phyloP scores from a whole-genome alignment of 2,797 vertebrate genomes.

The Pipistrellus pygmaeus region DNA sequence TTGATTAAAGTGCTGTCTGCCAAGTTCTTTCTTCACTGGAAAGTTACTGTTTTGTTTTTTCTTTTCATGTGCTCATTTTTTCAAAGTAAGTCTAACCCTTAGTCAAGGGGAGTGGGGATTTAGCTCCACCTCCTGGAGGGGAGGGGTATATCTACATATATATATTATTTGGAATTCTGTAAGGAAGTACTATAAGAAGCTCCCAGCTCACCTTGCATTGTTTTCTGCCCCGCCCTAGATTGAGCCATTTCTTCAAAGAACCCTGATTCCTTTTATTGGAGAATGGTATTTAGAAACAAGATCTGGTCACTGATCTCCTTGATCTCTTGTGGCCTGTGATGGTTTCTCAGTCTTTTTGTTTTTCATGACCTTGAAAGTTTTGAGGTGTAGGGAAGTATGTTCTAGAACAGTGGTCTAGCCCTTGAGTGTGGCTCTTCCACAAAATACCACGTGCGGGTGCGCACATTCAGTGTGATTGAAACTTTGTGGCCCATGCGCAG shows the following conservation, averaged over 20 bases:
- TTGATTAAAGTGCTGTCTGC: not conserved
- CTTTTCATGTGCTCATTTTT: not conserved
- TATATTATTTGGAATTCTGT: not conserved
- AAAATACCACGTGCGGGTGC: no score
- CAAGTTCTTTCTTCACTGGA: not conserved
- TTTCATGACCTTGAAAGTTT: not conserved
- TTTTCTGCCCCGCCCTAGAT: not conserved
- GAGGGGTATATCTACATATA: not conserved
- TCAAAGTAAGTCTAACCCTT: not conserved
- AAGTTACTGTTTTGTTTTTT: not conserved
- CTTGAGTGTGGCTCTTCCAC: no score
- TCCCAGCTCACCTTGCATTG: not conserved
- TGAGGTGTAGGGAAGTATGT: not conserved
- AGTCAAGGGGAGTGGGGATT: not conserved
- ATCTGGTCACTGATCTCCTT: not conserved
- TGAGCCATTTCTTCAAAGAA: conserved; percentile 4
- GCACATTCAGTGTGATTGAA: no score
- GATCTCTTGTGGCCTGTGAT: not conserved
- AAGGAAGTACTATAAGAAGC: not conserved
- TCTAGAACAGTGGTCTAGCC: not conserved
- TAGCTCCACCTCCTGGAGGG: not conserved
- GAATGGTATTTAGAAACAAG: conserved; percentile 30
- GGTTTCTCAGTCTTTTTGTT: not conserved
- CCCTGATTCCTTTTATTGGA: not conserved
- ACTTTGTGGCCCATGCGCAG: no score